These are phyloP conservation scores for Sesia apiformis DNA, from an alignment of 2,888 invertebrate species.

Conservation along the genomic window DNA sequence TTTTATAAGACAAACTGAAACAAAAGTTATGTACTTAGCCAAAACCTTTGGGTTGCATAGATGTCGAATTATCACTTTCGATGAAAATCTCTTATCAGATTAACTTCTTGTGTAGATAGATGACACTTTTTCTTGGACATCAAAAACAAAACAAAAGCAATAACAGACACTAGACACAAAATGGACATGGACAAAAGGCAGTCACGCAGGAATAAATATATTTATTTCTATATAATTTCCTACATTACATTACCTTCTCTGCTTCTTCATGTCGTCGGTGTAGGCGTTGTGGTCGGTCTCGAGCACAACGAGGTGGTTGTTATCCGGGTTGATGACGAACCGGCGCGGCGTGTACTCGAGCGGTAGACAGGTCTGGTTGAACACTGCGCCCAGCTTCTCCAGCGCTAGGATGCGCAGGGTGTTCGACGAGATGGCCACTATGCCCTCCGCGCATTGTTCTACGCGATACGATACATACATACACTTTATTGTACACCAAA, in stretches of 20 bases:
- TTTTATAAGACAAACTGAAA: too few species aligned
- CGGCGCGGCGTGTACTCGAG: conserved; percentile 97
- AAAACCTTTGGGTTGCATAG: too few species aligned
- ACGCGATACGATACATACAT: conserved; percentile 3
- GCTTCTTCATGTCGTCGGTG: conserved; percentile 96
- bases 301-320: conserved; percentile 90
- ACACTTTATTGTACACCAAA: background rate
- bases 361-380: conserved; percentile 95
- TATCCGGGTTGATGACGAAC: conserved; percentile 94
- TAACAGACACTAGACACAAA: too few species aligned
- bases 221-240: too few species aligned
- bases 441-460: conserved; percentile 99
- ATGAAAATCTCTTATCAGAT: too few species aligned
- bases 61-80: too few species aligned
- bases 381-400: conserved; percentile 98
- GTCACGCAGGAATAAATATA: too few species aligned
- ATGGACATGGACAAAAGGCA: too few species aligned
- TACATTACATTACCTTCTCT: conserved; percentile 71
- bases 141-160: too few species aligned
- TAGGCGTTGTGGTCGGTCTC: conserved; percentile 99
- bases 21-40: too few species aligned
- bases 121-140: too few species aligned
- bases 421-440: conserved; percentile 98
- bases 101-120: too few species aligned
- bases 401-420: conserved; percentile 97